Conservation (phyloP, 2,888 invertebrate genomes). For the Enoplolaimus lenunculus region DNA sequence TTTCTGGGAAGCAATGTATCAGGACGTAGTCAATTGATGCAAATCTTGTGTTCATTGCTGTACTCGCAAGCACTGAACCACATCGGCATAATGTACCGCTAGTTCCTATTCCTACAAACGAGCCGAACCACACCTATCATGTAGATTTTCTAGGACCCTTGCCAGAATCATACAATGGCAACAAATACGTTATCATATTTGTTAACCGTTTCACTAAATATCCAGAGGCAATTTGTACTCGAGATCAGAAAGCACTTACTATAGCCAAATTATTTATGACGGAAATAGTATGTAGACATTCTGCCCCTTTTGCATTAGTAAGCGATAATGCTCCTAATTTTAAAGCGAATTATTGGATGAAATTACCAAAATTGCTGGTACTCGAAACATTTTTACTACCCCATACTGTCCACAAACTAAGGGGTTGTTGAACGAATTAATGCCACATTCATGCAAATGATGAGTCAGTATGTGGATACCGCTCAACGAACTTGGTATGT, state of each 20-base stretch:
- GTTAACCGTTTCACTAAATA: constrained; percentile 28
- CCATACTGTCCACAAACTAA: constrained; percentile 14
- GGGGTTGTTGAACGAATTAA: constrained; percentile 15
- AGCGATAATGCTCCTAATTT: constrained; percentile 7
- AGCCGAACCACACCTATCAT: constrained; percentile 27
- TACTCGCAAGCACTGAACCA: constrained; percentile 21
- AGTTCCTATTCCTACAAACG: constrained; percentile 20
- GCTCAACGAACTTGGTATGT: neutral
- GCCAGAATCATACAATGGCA: constrained; percentile 22
- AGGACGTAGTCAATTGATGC: constrained; percentile 21
- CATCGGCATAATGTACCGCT: constrained; percentile 18
- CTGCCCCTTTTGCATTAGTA: constrained; percentile 10
- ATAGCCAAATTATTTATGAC: constrained; percentile 28
- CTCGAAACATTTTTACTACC: constrained; percentile 12
- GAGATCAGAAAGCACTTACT: constrained; percentile 33
- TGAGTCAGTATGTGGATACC: neutral
- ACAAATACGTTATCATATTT: constrained; percentile 30
- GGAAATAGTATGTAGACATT: neutral
- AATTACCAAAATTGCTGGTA: constrained; percentile 6
- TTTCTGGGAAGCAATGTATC: constrained; percentile 26
- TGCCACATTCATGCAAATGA: neutral
- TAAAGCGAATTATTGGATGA: neutral
- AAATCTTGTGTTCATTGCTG: constrained; percentile 25
- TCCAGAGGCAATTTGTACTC: constrained; percentile 31
- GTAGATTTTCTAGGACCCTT: constrained; percentile 30